Evolutionary conservation across 2,888 invertebrate species (phyloP).

Genomic region (Chrysomela aeneicollis): DNA sequence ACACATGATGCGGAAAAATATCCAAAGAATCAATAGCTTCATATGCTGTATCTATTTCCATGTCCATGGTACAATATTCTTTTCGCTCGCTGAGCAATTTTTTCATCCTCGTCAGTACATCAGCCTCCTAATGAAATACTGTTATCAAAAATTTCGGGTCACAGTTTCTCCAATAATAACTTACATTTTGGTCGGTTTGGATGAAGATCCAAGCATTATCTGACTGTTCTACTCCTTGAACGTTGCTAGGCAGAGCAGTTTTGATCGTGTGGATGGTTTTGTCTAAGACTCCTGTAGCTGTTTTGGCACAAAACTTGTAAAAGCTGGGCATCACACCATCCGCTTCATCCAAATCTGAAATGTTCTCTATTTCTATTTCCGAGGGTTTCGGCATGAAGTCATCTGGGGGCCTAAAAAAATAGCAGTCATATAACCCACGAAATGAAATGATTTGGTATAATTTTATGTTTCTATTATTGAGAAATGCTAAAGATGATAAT

Average conservation of each 20-base stretch:
- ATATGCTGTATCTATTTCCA: conserved; percentile 67
- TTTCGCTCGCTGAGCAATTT: conserved; percentile 66
- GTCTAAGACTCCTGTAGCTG: conserved; percentile 78
- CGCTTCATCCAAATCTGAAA: conserved; percentile 48
- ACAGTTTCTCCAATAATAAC: conserved; percentile 19
- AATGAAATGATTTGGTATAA: too few relatives aligned
- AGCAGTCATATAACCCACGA: neutral
- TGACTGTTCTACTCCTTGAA: conserved; percentile 58
- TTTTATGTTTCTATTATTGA: too few relatives aligned
- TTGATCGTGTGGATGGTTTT: conserved; percentile 76
- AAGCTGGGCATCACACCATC: conserved; percentile 60
- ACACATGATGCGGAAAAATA: conserved; percentile 49
- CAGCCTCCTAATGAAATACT: conserved; percentile 55
- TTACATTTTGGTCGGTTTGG: conserved; percentile 59
- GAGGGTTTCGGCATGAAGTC: conserved; percentile 42
- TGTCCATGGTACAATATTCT: conserved; percentile 60
- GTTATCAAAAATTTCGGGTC: too few relatives aligned
- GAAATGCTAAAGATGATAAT: too few relatives aligned
- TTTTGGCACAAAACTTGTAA: conserved; percentile 75
- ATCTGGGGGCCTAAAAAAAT: conserved; percentile 46
- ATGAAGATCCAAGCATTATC: conserved; percentile 62
- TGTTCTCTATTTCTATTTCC: conserved; percentile 42
- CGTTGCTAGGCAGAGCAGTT: conserved; percentile 71
- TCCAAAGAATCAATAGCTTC: conserved; percentile 70
- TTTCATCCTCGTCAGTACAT: conserved; percentile 62